Conservation (phyloP, 2,113 vertebrate species). For the Myotis lucifugus region DNA sequence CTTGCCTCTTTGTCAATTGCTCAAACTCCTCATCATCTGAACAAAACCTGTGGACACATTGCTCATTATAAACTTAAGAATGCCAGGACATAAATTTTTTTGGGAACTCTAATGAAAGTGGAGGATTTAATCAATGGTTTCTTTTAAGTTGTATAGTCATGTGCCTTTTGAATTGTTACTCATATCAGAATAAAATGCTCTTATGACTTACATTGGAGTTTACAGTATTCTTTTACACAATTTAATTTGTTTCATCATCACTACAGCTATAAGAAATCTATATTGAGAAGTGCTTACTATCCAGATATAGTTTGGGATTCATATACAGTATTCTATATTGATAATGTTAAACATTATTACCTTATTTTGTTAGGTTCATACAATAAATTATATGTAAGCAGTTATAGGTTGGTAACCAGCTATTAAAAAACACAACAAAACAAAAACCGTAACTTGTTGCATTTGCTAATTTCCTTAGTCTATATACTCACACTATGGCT, state of each 20-base stretch:
- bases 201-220: neutral
- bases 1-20: neutral
- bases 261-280: neutral
- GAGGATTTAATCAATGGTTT: neutral
- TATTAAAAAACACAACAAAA: neutral
- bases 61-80: neutral
- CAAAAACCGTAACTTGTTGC: neutral
- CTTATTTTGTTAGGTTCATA: neutral
- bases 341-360: slow-evolving; percentile 7
- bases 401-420: neutral
- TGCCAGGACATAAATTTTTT: neutral
- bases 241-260: neutral
- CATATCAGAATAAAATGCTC: neutral
- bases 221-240: neutral
- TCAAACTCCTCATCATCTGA: neutral
- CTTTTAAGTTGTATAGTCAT: neutral
- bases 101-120: neutral
- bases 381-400: neutral
- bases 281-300: neutral
- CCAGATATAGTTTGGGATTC: neutral
- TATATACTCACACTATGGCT: neutral
- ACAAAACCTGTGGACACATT: neutral
- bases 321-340: neutral
- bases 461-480: neutral
- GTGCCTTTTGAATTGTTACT: neutral